Evolutionary conservation across 2,797 vertebrate genomes (phyloP), one percentile per base, ranked within the genome.

Genomic region (Sebastes iracundus): DNA sequence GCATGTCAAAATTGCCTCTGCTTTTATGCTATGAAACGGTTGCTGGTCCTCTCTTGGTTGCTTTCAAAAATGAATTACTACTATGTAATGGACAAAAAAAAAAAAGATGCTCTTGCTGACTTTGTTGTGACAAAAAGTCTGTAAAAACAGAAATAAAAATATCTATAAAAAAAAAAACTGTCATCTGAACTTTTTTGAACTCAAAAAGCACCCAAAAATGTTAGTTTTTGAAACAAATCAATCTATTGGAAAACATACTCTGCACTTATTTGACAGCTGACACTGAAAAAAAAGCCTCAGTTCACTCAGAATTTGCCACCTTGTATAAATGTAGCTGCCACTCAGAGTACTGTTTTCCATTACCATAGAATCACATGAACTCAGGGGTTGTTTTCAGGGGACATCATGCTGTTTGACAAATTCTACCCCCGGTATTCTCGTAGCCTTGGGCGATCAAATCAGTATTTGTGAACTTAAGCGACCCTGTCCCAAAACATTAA

Each of bases 91-190:
- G 90, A 90, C 63, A 81, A 80, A 91, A 84, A 30, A 42, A 82
- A 38, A 82, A 86, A 89, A 89, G 62, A 91, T 77, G 92, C 92
- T 95, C 91, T 89, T 90, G 92, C 92, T 95, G 94, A 93, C 94
- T 94, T 95, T 92, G 90, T 96, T 95, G 95, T 96, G 94, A 94
- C 93, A 93, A 94, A 90, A 94, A 92, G 93, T 94, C 92, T 95
- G 93, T 94, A 92, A 93, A 94, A 94, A 94, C 73, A 70, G 49
- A 88, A 93, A 93, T 90, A 92, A 93, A 93, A 93, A 90, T 60
- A 72, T 79, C 33, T 65, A 81, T 75, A 64, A 88, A 91, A 89
- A 32, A 49, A 30, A 38, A 38, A 38, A 38, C 4, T 65, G 28
- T 71, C 35, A 22, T 58, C 28, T 80, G 22, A 67, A 28, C 10